A percentile compares a stretch with the other conserved stretches of the same genome.
Evolutionary conservation across 2,797 vertebrate species (phyloP).

Genomic region (Phrynocephalus guinanensis): DNA sequence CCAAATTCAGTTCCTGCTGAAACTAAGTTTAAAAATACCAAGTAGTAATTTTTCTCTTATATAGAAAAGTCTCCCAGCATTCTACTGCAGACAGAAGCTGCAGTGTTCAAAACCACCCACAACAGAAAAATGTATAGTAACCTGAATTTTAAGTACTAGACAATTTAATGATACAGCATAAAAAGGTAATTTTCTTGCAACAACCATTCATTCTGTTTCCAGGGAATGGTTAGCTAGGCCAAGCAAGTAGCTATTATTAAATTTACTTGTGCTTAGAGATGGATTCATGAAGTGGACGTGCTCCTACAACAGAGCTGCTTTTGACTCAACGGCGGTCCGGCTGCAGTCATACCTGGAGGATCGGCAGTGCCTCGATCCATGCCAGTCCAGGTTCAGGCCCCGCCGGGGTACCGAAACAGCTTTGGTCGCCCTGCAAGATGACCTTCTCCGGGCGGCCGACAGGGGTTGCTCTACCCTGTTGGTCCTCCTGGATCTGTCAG

Average conservation of each 20-base stretch:
- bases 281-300: background rate
- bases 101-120: background rate
- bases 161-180: slow-evolving; percentile 38
- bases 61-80: slow-evolving; percentile 18
- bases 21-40: slow-evolving; percentile 5
- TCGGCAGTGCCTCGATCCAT: too few species aligned
- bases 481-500: too few species aligned
- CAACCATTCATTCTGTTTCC: slow-evolving; percentile 30
- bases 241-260: slow-evolving; percentile 43
- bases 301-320: background rate
- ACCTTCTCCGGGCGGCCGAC: too few species aligned
- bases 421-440: too few species aligned
- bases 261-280: slow-evolving; percentile 21
- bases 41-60: background rate
- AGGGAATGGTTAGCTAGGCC: slow-evolving; percentile 33
- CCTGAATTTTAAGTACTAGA: slow-evolving; percentile 17
- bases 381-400: too few species aligned
- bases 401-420: too few species aligned
- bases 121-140: slow-evolving; percentile 10
- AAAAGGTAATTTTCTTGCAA: slow-evolving; percentile 55
- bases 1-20: slow-evolving; percentile 7
- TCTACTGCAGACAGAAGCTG: slow-evolving; percentile 28
- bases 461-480: too few species aligned
- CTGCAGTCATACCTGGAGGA: too few species aligned
- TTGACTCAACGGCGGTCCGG: too few species aligned